A percentile compares a stretch with the other conserved stretches of the same genome.
Conservation (phyloP, 2,888 invertebrate genomes). For the Lissonota sp. region DNA sequence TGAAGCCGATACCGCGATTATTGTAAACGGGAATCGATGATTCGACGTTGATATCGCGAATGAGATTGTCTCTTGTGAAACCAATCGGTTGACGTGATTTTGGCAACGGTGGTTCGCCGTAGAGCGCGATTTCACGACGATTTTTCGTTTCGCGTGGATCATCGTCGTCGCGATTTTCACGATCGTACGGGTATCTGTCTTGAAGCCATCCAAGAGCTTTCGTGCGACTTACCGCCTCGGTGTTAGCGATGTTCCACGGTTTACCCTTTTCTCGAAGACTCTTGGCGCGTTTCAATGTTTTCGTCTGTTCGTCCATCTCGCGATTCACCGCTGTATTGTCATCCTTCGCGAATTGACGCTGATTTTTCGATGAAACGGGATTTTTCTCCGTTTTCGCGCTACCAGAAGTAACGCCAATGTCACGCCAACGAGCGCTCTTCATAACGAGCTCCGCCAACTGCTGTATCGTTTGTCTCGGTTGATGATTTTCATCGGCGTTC, state of each 20-base stretch:
- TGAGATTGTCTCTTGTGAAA: slow-evolving; percentile 67
- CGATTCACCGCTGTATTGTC: not conserved
- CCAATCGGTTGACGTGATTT: slow-evolving; percentile 67
- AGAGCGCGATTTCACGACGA: not conserved
- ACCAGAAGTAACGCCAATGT: slow-evolving; percentile 58
- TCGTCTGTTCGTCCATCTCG: slow-evolving; percentile 13
- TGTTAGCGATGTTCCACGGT: slow-evolving; percentile 53
- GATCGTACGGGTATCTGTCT: slow-evolving; percentile 73
- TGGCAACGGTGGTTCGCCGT: slow-evolving; percentile 12
- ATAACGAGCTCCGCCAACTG: slow-evolving; percentile 80
- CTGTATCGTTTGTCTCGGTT: slow-evolving; percentile 79
- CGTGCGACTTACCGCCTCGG: slow-evolving; percentile 61
- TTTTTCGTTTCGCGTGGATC: slow-evolving; percentile 33
- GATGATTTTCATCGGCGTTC: slow-evolving; percentile 8
- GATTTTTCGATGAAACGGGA: slow-evolving; percentile 19
- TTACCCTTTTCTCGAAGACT: slow-evolving; percentile 14
- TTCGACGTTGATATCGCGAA: slow-evolving; percentile 54
- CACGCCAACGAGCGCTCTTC: slow-evolving; percentile 81
- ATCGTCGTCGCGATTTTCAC: slow-evolving; percentile 14
- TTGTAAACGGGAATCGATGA: slow-evolving; percentile 35
- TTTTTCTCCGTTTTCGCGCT: slow-evolving; percentile 47
- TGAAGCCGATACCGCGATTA: slow-evolving; percentile 61
- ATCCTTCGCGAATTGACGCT: not conserved
- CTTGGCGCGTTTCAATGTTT: not conserved
- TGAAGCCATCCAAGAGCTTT: slow-evolving; percentile 76